Percentiles rank a stretch among this genome's conserved stretches.
These are phyloP conservation scores for Drosophila ficusphila DNA, from an alignment of 1,140 invertebrate genomes.

Conservation along the genomic window DNA sequence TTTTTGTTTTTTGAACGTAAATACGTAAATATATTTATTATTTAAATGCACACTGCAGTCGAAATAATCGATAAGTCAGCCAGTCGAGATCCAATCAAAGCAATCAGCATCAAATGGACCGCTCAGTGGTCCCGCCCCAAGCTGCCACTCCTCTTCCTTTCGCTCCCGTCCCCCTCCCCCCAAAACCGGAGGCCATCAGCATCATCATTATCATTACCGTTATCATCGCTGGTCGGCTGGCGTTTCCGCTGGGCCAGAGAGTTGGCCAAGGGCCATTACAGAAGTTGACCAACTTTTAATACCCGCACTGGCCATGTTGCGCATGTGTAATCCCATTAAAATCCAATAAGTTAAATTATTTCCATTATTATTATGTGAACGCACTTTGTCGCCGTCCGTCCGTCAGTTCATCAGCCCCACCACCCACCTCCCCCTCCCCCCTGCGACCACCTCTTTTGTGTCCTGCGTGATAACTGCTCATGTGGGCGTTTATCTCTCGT, in stretches of 20 bases:
- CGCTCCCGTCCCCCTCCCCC: not conserved
- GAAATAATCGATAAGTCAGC: constrained; percentile 21
- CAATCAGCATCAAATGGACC: constrained; percentile 54
- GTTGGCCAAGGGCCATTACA: constrained; percentile 50
- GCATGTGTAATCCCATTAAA: constrained; percentile 83
- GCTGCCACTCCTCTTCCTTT: not conserved
- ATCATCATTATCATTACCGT: constrained; percentile 51
- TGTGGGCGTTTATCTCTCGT: constrained; percentile 66
- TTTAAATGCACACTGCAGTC: not conserved
- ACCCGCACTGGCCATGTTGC: constrained; percentile 68
- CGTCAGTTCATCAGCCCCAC: constrained; percentile 45
- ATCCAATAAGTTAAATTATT: constrained; percentile 84
- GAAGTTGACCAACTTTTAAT: constrained; percentile 79
- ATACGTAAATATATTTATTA: not conserved
- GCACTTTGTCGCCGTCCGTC: constrained; percentile 64
- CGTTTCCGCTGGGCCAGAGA: constrained; percentile 20
- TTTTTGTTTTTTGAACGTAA: not conserved
- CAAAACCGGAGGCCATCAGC: constrained; percentile 41
- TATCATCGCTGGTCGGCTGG: constrained; percentile 33
- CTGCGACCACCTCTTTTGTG: constrained; percentile 7
- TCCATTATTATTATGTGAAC: constrained; percentile 82
- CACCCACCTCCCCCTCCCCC: no score
- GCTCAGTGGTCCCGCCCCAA: not conserved
- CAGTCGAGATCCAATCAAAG: constrained; percentile 25
- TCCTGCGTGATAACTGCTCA: constrained; percentile 54